Conservation (phyloP, 2,113 vertebrate species). For the Catharus fuscescens region DNA sequence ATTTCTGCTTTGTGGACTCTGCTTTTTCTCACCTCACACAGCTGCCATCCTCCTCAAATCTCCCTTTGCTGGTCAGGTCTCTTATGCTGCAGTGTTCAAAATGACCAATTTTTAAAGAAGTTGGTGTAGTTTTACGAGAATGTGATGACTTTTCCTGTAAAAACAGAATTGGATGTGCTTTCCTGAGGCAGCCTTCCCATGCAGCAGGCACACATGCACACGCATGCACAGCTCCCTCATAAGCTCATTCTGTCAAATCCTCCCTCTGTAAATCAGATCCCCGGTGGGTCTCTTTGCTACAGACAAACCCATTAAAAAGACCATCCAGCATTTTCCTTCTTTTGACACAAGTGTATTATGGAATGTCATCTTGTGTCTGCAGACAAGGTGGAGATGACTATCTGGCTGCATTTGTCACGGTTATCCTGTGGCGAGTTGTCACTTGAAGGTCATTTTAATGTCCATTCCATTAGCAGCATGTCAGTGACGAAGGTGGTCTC, state of each 20-base stretch:
- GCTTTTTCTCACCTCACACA: not conserved
- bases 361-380: not conserved
- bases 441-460: constrained; percentile 41
- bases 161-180: not conserved
- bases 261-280: not conserved
- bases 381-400: constrained; percentile 23
- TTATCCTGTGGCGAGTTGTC: constrained; percentile 27
- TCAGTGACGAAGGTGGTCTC: not conserved
- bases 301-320: constrained; percentile 20
- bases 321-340: constrained; percentile 23
- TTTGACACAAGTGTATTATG: not conserved
- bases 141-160: not conserved
- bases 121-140: not conserved
- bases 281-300: not conserved
- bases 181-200: not conserved
- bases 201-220: not conserved
- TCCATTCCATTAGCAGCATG: not conserved
- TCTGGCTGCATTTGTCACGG: constrained; percentile 32
- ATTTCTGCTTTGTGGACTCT: not conserved
- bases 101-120: not conserved
- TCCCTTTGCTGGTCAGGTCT: not conserved
- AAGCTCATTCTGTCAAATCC: not conserved
- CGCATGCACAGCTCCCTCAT: not conserved
- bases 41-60: not conserved
- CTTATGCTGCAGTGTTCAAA: accelerated